A percentile compares a stretch with the other conserved stretches of the same genome.
Conservation (phyloP, 53 echinoderm and acorn worm species). For the Luidia sarsii region DNA sequence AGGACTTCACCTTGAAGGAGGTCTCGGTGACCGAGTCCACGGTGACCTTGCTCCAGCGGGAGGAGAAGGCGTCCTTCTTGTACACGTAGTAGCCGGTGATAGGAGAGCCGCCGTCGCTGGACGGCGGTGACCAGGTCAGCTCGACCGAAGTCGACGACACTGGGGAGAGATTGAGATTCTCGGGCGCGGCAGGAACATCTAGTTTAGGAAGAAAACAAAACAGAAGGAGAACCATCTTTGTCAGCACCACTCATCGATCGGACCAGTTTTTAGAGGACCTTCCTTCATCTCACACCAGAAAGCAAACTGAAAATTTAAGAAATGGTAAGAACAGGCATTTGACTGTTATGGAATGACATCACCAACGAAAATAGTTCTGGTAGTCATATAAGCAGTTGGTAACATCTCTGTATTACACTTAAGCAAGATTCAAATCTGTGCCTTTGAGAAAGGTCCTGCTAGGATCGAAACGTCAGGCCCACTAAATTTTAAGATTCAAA, state of each 20-base stretch:
- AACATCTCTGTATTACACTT: too few species aligned
- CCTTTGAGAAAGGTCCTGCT: too few species aligned
- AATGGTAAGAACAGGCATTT: too few species aligned
- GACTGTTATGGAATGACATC: too few species aligned
- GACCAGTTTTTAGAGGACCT: too few species aligned
- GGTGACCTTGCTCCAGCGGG: slow-evolving; percentile 64
- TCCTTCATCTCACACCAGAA: too few species aligned
- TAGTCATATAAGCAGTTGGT: too few species aligned
- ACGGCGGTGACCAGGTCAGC: slow-evolving; percentile 68
- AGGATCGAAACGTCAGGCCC: too few species aligned
- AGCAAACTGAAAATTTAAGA: too few species aligned
- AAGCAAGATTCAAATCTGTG: too few species aligned
- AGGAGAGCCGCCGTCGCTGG: slow-evolving; percentile 72
- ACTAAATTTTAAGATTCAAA: too few species aligned
- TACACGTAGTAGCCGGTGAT: slow-evolving; percentile 72
- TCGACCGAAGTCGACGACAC: slow-evolving; percentile 55
- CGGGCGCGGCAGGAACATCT: slow-evolving; percentile 60
- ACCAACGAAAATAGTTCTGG: too few species aligned
- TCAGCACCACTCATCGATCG: neutral
- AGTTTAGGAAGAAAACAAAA: neutral
- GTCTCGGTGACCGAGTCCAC: slow-evolving; percentile 46
- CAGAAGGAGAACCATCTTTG: neutral
- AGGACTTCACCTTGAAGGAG: slow-evolving; percentile 53
- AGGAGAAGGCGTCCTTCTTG: slow-evolving; percentile 60
- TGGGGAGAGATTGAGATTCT: slow-evolving; percentile 39